Conservation (phyloP, 1,140 invertebrate genomes). For the Lerema accius region DNA sequence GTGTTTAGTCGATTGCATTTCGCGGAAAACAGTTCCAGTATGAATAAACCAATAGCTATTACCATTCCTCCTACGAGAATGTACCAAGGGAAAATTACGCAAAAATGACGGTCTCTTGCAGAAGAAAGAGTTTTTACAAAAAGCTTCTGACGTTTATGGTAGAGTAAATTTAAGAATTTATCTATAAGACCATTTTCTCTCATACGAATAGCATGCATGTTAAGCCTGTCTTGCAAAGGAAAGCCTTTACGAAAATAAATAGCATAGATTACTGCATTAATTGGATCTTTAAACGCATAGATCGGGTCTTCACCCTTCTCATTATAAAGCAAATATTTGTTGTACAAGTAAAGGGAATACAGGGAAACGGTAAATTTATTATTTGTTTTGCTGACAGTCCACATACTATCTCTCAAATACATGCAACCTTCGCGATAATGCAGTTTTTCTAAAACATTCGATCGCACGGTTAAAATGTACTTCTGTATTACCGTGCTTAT, state of each 20-base stretch:
- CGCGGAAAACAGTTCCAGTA: conserved; percentile 41
- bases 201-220: conserved; percentile 39
- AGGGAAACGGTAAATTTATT: conserved; percentile 43
- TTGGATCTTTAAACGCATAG: conserved; percentile 42
- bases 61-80: conserved; percentile 39
- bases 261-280: conserved; percentile 48
- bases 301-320: conserved; percentile 39
- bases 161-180: conserved; percentile 27
- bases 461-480: conserved; percentile 21
- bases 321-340: conserved; percentile 46
- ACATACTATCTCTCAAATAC: conserved; percentile 43
- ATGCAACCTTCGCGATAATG: conserved; percentile 36
- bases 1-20: too few species aligned
- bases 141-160: conserved; percentile 13
- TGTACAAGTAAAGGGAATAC: conserved; percentile 44
- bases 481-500: conserved; percentile 38
- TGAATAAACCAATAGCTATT: conserved; percentile 35
- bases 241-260: conserved; percentile 64
- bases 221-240: conserved; percentile 42
- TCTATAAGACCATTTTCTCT: conserved; percentile 55
- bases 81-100: conserved; percentile 48
- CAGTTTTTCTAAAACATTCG: background rate
- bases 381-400: conserved; percentile 38
- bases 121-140: conserved; percentile 29
- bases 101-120: too few species aligned